Evolutionary conservation across 2,797 vertebrate genomes (phyloP), one percentile per base, ranked within the genome.

Genomic region (Centroberyx gerrardi): DNA sequence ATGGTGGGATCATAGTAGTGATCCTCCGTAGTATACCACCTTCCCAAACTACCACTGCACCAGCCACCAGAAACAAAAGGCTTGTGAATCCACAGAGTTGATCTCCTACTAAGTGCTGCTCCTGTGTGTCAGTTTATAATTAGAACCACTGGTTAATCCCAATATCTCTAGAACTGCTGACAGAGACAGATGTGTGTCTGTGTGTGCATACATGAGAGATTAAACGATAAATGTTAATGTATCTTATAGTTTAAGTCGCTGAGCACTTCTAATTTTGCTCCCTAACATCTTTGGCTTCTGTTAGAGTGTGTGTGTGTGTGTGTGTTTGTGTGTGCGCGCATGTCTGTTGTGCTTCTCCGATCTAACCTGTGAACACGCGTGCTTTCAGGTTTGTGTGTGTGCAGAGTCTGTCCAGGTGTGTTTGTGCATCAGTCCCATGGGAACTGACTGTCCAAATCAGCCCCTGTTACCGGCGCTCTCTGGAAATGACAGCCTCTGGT

Each of bases 401-500:
- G 48, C 54, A 62, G 48, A 58, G 29, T 63, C 79, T 72, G 56
- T 80, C 54, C 74, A 80, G 87, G 72, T 85, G 75, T 76, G 78
- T 72, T 86, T 79, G 63, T 62, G 70, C 54, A 59, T 76, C 65
- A 18, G 42, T 62, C 52, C 62, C 44, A 58, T 22, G 13, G 68
- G 77, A 80, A 70, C 53, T 42, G 67, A 71, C 40, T 51, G 38
- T 38, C 44, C 53, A 75, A 55, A 72, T 68, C 40, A 77, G 66
- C 36, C 71, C 33, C 17, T 42, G 59, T 79, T 69, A 31, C 54
- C 51, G 15, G 22, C 0, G 0, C 72, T 81, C 46, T 69, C 31
- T 14, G 31, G 59, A 87, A 88, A 82, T 83, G 75, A 80, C 85
- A 86, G 63, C 80, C 75, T 74, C 79, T 66, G 65, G 60, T 58